Evolutionary conservation across 2,113 vertebrate genomes (phyloP), one percentile per base, ranked within the genome.

Genomic region (Apus apus): DNA sequence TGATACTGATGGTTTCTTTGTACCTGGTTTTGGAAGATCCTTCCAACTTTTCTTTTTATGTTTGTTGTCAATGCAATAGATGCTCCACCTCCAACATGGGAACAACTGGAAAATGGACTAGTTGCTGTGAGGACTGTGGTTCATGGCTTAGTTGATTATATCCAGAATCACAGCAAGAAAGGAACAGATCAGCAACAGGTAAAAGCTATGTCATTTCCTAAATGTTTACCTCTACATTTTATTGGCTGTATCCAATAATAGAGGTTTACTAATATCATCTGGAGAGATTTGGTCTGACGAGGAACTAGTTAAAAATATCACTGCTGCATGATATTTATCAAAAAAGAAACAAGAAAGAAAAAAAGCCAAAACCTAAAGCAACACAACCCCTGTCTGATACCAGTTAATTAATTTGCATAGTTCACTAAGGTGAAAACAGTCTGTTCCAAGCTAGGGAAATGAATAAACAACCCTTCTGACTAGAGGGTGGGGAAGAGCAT

Each of bases 161-260:
- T 99, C 82, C 99, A 99, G 97, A 99, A 99, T 97, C 99, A 99
- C 95, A 99, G 99, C 98, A 99, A 99, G 97, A 99, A 99, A 97
- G 99, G 99, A 97, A 98, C 99, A 26, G 99, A 99, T 95, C 99
- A 99, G 81, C 99, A 99, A 89, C 99, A 99, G 98, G 99, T 99
- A 87, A 93, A 91, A 97, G 46, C 16, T 65, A 36, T 53, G 54
- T 23, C 4, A 19, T 65, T 71, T 71, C 48, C 15, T 29, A 85
- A 76, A 10, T 79, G 15, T 10, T 40, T 74, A 29, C 3, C 15
- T 4, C 6, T 58, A 20, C 9, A 38, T 70, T 77, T 71, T 51
- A 19, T 40, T 60, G 2, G 2, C 40, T 62, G 7, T 76, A 4
- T 54, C 29, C 8, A 36, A 2, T 60, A 56, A 26, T 20, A 32